Evolutionary conservation across 2,888 invertebrate species (phyloP), one percentile per base, ranked within the genome.

Genomic region (Diploptera punctata): DNA sequence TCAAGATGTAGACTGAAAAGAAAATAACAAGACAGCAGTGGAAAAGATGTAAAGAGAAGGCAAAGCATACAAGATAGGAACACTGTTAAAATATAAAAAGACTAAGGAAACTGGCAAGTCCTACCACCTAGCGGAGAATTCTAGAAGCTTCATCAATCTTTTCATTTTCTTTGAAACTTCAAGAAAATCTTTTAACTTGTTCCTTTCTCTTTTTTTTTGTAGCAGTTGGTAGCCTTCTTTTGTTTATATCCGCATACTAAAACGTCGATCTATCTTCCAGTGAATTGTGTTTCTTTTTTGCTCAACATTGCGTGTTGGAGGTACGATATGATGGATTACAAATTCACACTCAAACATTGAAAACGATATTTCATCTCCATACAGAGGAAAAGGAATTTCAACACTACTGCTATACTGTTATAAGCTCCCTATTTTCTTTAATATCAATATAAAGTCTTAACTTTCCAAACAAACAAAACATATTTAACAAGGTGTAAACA

Each of bases 121-220:
- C 29, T 57, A 16, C 57, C 65, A 26, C 65, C 47, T 65, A 44
- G 65, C 21, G 65, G 65, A 65, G 47, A 65, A 44, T 47, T 65
- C 44, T 44, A n/a, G 65, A 65, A 65, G 24, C 65, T 44, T 10
- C 65, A 65, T 65, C 65, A 65, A 65, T 65, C 65, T 65, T 65
- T 44, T 47, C 65, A 47, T 65, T 65, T 47, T 65, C 44, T 47
- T 47, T 26, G 44, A 65, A 65, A 47, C 65, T 65, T 65, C 43
- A 62, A 38, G 47, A 21, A 47, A 65, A 65, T 65, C 47, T 57
- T 29, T 29, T 65, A 65, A 65, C 44, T 44, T 65, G 65, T 65
- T 65, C 18, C n/a, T 19, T 21, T 10, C 18, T 33, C 38, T 19
- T 38, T 47, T 38, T 21, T 10, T 31, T 18, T 33, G 33, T 10